A percentile compares a stretch with the other conserved stretches of the same genome.
Evolutionary conservation across 2,888 invertebrate genomes (phyloP).

Genomic region (Steinernema hermaphroditum): DNA sequence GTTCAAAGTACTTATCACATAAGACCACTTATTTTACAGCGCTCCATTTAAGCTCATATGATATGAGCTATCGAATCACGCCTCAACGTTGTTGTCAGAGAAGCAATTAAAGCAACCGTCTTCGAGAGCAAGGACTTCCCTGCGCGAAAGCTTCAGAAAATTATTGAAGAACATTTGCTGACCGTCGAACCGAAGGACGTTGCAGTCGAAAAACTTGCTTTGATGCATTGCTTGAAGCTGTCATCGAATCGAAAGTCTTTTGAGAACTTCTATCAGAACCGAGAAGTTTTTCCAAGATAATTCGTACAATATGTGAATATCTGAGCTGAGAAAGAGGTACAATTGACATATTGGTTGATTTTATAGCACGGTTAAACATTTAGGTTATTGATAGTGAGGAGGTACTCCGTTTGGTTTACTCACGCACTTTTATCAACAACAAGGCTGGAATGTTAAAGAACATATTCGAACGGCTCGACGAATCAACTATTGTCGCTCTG

Average conservation of each 20-base stretch:
- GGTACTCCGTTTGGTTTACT: conserved; percentile 63
- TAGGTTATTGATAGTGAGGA: conserved; percentile 47
- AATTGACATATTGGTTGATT: too few relatives aligned
- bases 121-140: conserved; percentile 76
- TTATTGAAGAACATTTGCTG: conserved; percentile 44
- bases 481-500: conserved; percentile 37
- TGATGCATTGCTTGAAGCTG: conserved; percentile 73
- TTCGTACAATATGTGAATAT: conserved; percentile 95
- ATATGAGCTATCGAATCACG: conserved; percentile 95
- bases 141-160: conserved; percentile 76
- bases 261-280: conserved; percentile 87
- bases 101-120: conserved; percentile 90
- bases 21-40: neutral
- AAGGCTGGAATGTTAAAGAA: conserved; percentile 46
- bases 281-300: conserved; percentile 86
- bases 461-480: conserved; percentile 41
- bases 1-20: conserved; percentile 73
- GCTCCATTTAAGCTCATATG: conserved; percentile 69
- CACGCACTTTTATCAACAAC: conserved; percentile 59
- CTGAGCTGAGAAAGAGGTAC: conserved; percentile 68
- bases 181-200: conserved; percentile 43
- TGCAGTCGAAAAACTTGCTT: conserved; percentile 48
- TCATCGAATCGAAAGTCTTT: conserved; percentile 90
- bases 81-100: conserved; percentile 83
- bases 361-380: too few relatives aligned